Evolutionary conservation across 35 echinoderm and acorn worm genomes (phyloP).

Genomic region (Acanthaster planci): DNA sequence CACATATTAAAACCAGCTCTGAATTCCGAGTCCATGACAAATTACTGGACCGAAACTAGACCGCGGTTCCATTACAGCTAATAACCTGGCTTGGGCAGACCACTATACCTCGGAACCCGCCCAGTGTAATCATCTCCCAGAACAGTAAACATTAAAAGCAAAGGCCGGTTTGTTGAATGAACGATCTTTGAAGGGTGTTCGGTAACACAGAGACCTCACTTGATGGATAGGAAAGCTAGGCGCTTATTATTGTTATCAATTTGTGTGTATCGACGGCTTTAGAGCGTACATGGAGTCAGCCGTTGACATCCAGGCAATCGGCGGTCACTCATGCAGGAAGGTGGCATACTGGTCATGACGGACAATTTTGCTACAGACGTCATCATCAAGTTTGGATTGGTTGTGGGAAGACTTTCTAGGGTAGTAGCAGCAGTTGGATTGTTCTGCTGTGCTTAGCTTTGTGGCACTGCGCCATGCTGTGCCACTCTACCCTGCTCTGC

Average conservation of each 20-base stretch:
- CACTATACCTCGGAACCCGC: background rate
- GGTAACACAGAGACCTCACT: background rate
- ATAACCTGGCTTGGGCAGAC: background rate
- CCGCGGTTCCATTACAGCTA: conserved; percentile 9
- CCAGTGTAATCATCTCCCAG: background rate
- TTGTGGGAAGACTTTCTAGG: too few species aligned
- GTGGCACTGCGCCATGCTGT: too few species aligned
- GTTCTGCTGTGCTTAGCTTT: too few species aligned
- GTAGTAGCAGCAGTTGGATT: too few species aligned
- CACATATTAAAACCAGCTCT: background rate
- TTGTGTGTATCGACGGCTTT: too few species aligned
- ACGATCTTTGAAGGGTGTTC: background rate
- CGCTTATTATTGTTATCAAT: background rate
- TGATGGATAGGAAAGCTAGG: conserved; percentile 7
- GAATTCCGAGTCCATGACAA: conserved; percentile 4
- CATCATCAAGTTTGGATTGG: too few species aligned
- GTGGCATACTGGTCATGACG: too few species aligned
- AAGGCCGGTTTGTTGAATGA: background rate
- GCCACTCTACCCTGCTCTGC: too few species aligned
- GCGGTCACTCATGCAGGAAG: too few species aligned
- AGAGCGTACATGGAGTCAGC: too few species aligned
- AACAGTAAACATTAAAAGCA: conserved; percentile 1
- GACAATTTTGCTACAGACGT: too few species aligned
- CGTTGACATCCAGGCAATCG: too few species aligned
- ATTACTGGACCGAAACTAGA: conserved; percentile 1